phyloP scores from a whole-genome alignment of 2,113 vertebrate species.

The Callocephalon fimbriatum region DNA sequence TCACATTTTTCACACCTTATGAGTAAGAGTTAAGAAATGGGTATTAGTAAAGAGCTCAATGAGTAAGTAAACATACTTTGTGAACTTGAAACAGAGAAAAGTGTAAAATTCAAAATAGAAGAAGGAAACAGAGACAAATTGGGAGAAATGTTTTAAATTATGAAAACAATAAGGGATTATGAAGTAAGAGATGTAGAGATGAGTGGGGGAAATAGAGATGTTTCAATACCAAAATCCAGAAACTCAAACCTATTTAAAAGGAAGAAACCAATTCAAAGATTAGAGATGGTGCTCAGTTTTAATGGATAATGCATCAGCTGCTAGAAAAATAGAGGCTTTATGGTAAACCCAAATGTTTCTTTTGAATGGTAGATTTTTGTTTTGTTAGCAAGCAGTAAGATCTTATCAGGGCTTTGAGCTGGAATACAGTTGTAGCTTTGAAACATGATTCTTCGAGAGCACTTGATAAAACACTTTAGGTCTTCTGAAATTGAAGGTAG shows the following conservation, averaged over 20 bases:
- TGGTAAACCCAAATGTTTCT: neutral
- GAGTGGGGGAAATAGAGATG: neutral
- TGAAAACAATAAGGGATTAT: neutral
- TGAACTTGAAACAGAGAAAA: neutral
- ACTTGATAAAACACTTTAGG: slow-evolving; percentile 13
- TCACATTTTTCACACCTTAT: neutral
- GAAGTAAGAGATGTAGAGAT: neutral
- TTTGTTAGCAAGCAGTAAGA: neutral
- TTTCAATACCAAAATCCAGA: neutral
- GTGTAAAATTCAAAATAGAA: neutral
- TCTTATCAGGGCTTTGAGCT: neutral
- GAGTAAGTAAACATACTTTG: neutral
- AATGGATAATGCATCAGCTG: neutral
- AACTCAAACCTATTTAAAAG: neutral
- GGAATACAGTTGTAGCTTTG: slow-evolving; percentile 6
- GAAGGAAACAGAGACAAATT: neutral
- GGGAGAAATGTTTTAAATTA: neutral
- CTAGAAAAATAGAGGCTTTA: neutral
- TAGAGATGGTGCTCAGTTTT: neutral
- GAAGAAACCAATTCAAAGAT: neutral
- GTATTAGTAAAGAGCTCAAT: neutral
- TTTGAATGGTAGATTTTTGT: neutral
- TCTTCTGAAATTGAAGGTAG: neutral
- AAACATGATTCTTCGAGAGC: slow-evolving; percentile 26
- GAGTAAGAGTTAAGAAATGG: neutral